Conservation (phyloP, 1,140 invertebrate species). For the Phenacoccus solenopsis region DNA sequence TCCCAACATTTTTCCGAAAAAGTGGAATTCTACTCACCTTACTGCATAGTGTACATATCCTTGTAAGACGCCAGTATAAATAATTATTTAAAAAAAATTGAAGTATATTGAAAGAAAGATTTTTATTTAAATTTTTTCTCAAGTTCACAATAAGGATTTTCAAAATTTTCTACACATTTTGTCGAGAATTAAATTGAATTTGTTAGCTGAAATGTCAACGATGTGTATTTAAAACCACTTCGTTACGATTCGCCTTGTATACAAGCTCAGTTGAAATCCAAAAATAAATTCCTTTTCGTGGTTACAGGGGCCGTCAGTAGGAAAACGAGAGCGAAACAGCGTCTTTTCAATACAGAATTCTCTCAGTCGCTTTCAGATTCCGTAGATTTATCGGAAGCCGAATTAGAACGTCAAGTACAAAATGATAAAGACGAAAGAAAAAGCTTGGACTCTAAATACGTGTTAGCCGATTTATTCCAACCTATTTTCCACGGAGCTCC, state of each 20-base stretch:
- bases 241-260: neutral
- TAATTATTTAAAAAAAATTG: too few species aligned
- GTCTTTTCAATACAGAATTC: constrained; percentile 75
- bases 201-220: too few species aligned
- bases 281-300: constrained; percentile 26
- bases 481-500: neutral
- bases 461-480: constrained; percentile 1
- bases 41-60: too few species aligned
- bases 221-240: neutral
- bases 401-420: neutral
- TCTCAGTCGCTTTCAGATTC: constrained; percentile 44
- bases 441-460: neutral
- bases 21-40: too few species aligned
- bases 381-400: constrained; percentile 28
- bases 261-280: neutral
- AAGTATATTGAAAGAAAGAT: too few species aligned
- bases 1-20: too few species aligned
- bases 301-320: constrained; percentile 68
- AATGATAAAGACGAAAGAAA: neutral
- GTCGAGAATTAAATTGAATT: too few species aligned
- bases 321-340: constrained; percentile 83
- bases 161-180: too few species aligned
- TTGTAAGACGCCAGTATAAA: too few species aligned
- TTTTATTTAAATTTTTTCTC: too few species aligned
- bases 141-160: too few species aligned